Evolutionary conservation across 2,888 invertebrate genomes (phyloP).

Genomic region (Liopterus haemorrhoidalis): DNA sequence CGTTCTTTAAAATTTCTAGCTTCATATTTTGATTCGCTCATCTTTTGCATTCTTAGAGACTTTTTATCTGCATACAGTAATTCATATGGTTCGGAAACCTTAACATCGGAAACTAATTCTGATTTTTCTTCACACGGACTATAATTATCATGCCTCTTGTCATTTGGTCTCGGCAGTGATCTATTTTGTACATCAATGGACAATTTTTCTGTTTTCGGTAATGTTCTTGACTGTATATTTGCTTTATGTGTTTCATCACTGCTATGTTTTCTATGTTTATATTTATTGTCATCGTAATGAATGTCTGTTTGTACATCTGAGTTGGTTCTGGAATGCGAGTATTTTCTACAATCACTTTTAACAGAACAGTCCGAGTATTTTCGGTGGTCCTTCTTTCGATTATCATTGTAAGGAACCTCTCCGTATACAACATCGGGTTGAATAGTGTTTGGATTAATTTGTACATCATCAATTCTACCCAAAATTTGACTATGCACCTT

Average conservation of each 20-base stretch:
- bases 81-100: conserved; percentile 19
- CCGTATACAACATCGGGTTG: conserved; percentile 56
- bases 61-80: conserved; percentile 19
- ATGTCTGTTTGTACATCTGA: conserved; percentile 32
- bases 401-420: conserved; percentile 34
- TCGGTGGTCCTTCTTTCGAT: conserved; percentile 14
- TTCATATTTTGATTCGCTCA: conserved; percentile 2
- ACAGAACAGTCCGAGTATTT: conserved; percentile 19
- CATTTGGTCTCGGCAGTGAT: conserved; percentile 40
- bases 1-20: conserved; percentile 27
- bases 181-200: conserved; percentile 36
- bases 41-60: conserved; percentile 14
- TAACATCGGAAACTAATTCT: conserved; percentile 19
- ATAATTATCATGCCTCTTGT: conserved; percentile 1
- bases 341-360: conserved; percentile 14
- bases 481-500: conserved; percentile 47
- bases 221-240: conserved; percentile 13
- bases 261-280: conserved; percentile 9
- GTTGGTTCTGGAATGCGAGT: conserved; percentile 33
- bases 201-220: conserved; percentile 15
- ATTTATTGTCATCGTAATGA: conserved; percentile 13
- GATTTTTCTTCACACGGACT: conserved; percentile 18
- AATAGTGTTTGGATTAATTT: conserved; percentile 42
- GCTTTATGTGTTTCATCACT: conserved; percentile 7
- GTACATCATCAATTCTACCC: conserved; percentile 35